Conservation (phyloP, 2,888 invertebrate genomes). For the Oscheius sp. region DNA sequence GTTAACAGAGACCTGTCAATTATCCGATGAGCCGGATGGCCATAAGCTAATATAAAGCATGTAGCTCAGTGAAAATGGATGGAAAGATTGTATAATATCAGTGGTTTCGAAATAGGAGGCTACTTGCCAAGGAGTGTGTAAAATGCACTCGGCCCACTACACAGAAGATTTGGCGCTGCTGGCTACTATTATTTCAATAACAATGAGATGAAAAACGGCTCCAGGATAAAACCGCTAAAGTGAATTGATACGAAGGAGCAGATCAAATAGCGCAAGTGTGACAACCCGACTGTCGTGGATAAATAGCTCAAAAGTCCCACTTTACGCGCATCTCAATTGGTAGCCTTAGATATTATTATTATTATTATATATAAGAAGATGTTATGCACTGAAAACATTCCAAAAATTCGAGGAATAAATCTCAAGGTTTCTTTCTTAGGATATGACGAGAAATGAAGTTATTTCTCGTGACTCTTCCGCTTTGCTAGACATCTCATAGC, state of each 20-base stretch:
- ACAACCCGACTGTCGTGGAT: slow-evolving; percentile 23
- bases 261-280: slow-evolving; percentile 26
- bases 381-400: no score
- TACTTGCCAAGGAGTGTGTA: neutral
- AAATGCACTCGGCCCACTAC: slow-evolving; percentile 11
- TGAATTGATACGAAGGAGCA: slow-evolving; percentile 21
- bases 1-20: neutral
- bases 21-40: no score
- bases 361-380: no score
- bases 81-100: neutral
- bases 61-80: neutral
- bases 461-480: no score
- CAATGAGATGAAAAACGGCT: neutral
- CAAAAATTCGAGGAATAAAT: no score
- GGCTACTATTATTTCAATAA: slow-evolving; percentile 13
- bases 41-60: slow-evolving; percentile 5
- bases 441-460: no score
- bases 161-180: neutral
- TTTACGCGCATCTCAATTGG: no score
- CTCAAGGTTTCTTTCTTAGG: no score
- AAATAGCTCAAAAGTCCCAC: slow-evolving; percentile 19
- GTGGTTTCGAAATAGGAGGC: slow-evolving; percentile 4
- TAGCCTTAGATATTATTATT: no score
- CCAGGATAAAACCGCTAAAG: slow-evolving; percentile 4
- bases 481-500: no score